phyloP scores from a whole-genome alignment of 2,797 vertebrate species.

The Sebastolobus altivelis region DNA sequence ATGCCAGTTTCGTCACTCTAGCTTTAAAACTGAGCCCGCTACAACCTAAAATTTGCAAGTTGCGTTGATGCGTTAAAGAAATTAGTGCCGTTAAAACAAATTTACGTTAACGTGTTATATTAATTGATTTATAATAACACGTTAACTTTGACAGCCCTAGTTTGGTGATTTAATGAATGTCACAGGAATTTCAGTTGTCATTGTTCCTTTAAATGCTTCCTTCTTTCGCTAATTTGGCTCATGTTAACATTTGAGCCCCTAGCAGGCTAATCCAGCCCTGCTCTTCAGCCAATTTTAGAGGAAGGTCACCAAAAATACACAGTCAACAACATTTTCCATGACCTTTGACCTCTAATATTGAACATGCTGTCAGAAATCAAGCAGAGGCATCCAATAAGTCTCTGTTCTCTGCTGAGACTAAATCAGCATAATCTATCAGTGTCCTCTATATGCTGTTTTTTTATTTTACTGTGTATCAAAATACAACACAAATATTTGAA shows the following conservation, averaged over 20 bases:
- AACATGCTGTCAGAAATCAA: slow-evolving; percentile 12
- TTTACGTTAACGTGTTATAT: too few relatives aligned
- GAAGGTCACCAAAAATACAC: not conserved
- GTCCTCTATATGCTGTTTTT: not conserved
- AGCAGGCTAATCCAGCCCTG: not conserved
- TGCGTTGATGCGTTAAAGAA: too few relatives aligned
- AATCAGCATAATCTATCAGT: slow-evolving; percentile 34
- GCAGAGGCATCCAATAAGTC: slow-evolving; percentile 8
- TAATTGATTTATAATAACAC: too few relatives aligned
- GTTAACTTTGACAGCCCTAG: too few relatives aligned
- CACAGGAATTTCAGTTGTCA: not conserved
- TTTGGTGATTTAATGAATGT: not conserved
- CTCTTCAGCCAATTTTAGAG: not conserved
- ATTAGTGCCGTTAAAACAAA: too few relatives aligned
- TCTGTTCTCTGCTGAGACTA: not conserved
- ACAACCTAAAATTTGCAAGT: too few relatives aligned
- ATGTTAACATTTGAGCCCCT: not conserved
- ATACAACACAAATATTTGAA: not conserved
- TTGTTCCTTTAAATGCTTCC: not conserved
- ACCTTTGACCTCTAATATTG: slow-evolving; percentile 37
- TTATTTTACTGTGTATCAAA: not conserved
- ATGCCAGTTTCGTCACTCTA: too few relatives aligned
- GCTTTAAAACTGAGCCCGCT: too few relatives aligned
- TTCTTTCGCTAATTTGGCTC: not conserved
- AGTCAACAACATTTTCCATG: slow-evolving; percentile 9